Evolutionary conservation across 2,113 vertebrate genomes (phyloP).

Genomic region (Dinomys branickii): DNA sequence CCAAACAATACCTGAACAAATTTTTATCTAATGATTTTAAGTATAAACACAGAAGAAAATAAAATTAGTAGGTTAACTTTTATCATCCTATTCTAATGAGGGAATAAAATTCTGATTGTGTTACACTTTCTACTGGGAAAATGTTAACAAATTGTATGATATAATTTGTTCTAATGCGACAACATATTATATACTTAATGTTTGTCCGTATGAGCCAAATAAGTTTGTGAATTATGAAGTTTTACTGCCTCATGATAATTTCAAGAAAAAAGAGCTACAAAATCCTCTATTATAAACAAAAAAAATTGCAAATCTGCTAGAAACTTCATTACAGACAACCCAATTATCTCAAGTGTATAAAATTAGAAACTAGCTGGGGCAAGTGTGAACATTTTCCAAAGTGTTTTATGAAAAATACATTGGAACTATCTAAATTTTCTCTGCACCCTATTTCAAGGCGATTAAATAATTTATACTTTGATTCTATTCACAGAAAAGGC

Average conservation of each 20-base stretch:
- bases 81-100: background rate
- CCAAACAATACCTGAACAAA: slow-evolving; percentile 65
- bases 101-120: slow-evolving; percentile 57
- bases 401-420: slow-evolving; percentile 62
- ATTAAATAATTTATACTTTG: background rate
- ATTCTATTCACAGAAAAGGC: slow-evolving; percentile 36
- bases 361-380: slow-evolving; percentile 57
- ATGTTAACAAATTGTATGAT: background rate
- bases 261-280: slow-evolving; percentile 69
- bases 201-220: slow-evolving; percentile 55
- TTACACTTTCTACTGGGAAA: background rate
- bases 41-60: slow-evolving; percentile 67
- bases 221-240: slow-evolving; percentile 36
- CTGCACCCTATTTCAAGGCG: slow-evolving; percentile 21
- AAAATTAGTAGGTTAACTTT: background rate
- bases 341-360: slow-evolving; percentile 42
- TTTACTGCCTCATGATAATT: slow-evolving; percentile 57
- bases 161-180: background rate
- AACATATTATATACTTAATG: slow-evolving; percentile 30
- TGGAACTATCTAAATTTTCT: slow-evolving; percentile 33
- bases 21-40: slow-evolving; percentile 74
- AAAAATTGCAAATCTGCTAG: slow-evolving; percentile 58
- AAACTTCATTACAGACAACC: slow-evolving; percentile 55
- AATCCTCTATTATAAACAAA: slow-evolving; percentile 69
- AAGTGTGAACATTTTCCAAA: slow-evolving; percentile 62